Evolutionary conservation across 2,888 invertebrate genomes (phyloP).

Genomic region (Diaprepes abbreviatus): DNA sequence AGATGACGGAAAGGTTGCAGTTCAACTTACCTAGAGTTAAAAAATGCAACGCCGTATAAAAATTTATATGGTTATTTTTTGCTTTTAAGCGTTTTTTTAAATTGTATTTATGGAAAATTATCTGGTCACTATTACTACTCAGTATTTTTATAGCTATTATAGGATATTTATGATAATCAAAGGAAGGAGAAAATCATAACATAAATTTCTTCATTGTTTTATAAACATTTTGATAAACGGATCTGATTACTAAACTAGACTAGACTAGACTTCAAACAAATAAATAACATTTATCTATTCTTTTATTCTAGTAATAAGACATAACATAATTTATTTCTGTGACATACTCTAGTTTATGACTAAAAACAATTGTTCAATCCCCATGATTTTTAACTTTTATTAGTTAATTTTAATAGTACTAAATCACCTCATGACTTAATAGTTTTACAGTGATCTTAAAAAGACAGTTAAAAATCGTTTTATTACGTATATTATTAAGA

Average conservation of each 20-base stretch:
- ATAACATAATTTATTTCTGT: conserved; percentile 4
- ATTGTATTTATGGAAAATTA: too few relatives aligned
- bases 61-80: too few relatives aligned
- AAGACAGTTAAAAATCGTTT: too few relatives aligned
- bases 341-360: background rate
- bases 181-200: conserved; percentile 7
- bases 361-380: background rate
- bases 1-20: too few relatives aligned
- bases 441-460: too few relatives aligned
- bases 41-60: too few relatives aligned
- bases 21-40: too few relatives aligned
- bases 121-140: too few relatives aligned
- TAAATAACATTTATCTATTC: conserved; percentile 19
- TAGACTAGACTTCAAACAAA: conserved; percentile 6
- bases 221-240: background rate
- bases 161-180: background rate
- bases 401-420: background rate
- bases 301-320: conserved; percentile 8
- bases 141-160: background rate
- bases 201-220: background rate
- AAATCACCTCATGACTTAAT: too few relatives aligned
- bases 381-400: background rate
- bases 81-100: too few relatives aligned
- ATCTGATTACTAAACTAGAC: background rate
- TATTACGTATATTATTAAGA: too few relatives aligned